Base-by-base conservation (phyloP, 2,113 vertebrate genomes). In the Nerophis ophidion region DNA sequence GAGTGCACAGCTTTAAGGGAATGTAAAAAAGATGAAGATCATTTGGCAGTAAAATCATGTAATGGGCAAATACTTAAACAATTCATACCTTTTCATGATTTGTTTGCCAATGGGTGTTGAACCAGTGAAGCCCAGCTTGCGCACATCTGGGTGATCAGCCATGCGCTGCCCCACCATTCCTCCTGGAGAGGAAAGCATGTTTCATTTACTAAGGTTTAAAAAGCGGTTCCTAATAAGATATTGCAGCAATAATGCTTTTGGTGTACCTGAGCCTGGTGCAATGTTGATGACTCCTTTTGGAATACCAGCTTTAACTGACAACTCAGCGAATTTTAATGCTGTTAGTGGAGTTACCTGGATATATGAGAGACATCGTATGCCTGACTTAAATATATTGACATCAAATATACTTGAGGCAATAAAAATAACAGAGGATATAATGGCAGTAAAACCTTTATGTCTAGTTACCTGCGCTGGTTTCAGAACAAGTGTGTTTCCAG, bases 101-200 rank as follows among this genome's bases (percentile, higher is more conserved):
- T 93, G 89, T 70, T 94, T 95, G 55, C 93, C 93, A 4, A 95
- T 91, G 1, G 89, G 89, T 0, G 93, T 95, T 48, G 93, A 94
- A 66, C 93, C 93, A 0, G 93, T 95, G 80, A 94, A 95, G 46
- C 93, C 93, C 5, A 95, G 83, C 77, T 95, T 95, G 26, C 92
- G 89, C 46, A 95, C 87, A 33, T 95, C 91, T 0, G 92, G 93
- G 61, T 95, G 93, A 55, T 95, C 93, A 0, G 89, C 91, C 36
- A 95, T 74, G 19, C 91, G 86, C 76, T 94, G 93, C 19, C 93
- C 93, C 9, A 91, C 90, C 81, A 90, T 61, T 0, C 91, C 87
- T 11, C 93, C 93, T 95, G 71, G 0, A 45, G 61, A 4, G 17
- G 33, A 51, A 16, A 40, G n/a, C 4, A 8, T n/a, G 6, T 33